These are phyloP conservation scores for Oncorhynchus gorbuscha DNA, from an alignment of 2,113 vertebrate species.

Conservation along the genomic window DNA sequence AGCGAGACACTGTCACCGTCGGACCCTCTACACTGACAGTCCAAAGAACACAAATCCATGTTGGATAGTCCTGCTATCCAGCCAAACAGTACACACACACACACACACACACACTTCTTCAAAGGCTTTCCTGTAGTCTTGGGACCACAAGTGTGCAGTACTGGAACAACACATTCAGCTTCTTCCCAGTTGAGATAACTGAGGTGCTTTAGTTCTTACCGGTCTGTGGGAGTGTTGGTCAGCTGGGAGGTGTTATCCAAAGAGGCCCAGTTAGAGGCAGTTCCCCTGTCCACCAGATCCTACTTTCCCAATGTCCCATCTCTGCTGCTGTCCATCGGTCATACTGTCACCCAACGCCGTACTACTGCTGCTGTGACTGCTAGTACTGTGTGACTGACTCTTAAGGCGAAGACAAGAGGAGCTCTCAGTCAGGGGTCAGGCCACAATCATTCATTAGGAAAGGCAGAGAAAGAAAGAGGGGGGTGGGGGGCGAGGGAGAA, in stretches of 20 bases:
- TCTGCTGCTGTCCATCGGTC: too few relatives aligned
- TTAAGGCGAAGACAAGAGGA: constrained; percentile 45
- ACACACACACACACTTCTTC: background rate
- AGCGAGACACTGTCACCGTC: constrained; percentile 44
- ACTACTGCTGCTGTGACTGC: constrained; percentile 15
- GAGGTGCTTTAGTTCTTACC: background rate
- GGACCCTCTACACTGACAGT: constrained; percentile 31
- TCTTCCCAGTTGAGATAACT: background rate
- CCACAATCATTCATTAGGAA: constrained; percentile 51
- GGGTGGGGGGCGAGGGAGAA: background rate
- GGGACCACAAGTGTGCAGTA: background rate
- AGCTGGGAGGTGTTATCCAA: background rate
- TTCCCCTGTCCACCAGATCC: too few relatives aligned
- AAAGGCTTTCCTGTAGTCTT: background rate
- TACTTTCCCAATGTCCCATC: too few relatives aligned
- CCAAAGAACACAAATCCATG: constrained; percentile 55
- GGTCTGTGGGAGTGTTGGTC: background rate
- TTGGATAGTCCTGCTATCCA: constrained; percentile 45
- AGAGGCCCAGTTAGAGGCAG: background rate
- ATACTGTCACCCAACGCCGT: background rate
- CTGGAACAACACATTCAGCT: background rate
- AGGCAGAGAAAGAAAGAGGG: constrained; percentile 9
- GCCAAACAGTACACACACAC: constrained; percentile 27
- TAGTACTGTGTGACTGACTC: background rate
- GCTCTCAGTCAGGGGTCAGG: constrained; percentile 29